phyloP scores from a whole-genome alignment of 2,113 vertebrate genomes.

The Chrysochloris asiatica region DNA sequence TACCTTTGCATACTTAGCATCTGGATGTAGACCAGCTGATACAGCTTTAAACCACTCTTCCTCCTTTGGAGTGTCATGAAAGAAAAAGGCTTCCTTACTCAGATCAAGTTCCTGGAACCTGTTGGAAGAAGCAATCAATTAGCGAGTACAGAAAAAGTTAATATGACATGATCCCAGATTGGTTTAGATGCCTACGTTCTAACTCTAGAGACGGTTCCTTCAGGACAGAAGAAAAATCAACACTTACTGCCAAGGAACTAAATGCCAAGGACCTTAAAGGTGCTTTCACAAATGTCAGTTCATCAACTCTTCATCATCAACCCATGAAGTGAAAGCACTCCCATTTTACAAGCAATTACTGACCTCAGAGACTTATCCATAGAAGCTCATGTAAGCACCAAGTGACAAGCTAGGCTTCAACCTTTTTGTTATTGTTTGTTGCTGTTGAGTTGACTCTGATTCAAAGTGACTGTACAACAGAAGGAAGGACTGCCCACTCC shows the following conservation, averaged over 20 bases:
- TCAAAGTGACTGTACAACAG: neutral
- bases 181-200: neutral
- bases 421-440: neutral
- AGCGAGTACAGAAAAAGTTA: neutral
- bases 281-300: neutral
- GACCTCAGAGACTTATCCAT: too few species aligned
- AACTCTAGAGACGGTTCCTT: neutral
- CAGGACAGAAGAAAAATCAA: neutral
- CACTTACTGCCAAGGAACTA: neutral
- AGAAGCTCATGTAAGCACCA: neutral
- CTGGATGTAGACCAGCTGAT: constrained; percentile 91
- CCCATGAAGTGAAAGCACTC: neutral
- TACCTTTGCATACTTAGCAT: constrained; percentile 97
- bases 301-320: neutral
- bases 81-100: constrained; percentile 98
- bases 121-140: constrained; percentile 68
- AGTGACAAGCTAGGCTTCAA: neutral
- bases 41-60: constrained; percentile 98
- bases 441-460: neutral
- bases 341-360: neutral
- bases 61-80: constrained; percentile 96
- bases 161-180: neutral
- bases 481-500: neutral
- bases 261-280: too few species aligned
- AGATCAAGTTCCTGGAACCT: constrained; percentile 99